Evolutionary conservation across 1,140 invertebrate genomes (phyloP).

Genomic region (Tribolium madens): DNA sequence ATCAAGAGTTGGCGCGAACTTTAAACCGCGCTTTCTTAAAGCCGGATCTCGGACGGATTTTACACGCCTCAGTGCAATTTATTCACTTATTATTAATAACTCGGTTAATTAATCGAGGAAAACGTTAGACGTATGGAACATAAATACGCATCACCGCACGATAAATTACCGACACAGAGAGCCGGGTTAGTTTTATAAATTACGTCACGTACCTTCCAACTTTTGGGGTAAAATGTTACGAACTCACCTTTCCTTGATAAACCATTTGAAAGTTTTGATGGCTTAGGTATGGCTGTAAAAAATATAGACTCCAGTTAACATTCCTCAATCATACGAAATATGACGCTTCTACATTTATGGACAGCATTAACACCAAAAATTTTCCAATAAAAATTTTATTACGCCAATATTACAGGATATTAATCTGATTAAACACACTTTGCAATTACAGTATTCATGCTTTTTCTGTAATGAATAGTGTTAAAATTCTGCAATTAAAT

Average conservation of each 20-base stretch:
- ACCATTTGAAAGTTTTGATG: constrained; percentile 57
- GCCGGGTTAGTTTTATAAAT: constrained; percentile 47
- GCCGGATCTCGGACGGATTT: constrained; percentile 18
- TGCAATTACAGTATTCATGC: no score
- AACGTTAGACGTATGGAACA: constrained; percentile 42
- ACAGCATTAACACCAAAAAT: neutral
- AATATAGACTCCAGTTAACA: constrained; percentile 42
- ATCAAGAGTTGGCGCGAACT: constrained; percentile 44
- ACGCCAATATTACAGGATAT: neutral
- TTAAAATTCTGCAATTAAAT: neutral
- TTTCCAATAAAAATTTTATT: neutral
- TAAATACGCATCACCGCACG: constrained; percentile 45
- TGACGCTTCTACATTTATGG: neutral
- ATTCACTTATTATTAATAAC: constrained; percentile 33
- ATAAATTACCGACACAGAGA: constrained; percentile 40
- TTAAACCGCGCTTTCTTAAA: constrained; percentile 25
- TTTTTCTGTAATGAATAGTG: neutral
- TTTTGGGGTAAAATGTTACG: constrained; percentile 33
- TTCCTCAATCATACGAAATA: neutral
- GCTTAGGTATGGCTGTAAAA: constrained; percentile 59
- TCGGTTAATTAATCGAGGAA: constrained; percentile 44
- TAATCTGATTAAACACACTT: no score
- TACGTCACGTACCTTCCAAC: constrained; percentile 36
- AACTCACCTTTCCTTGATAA: constrained; percentile 56
- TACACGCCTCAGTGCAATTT: constrained; percentile 29